Base-by-base conservation (phyloP, 2,797 vertebrate genomes). In the Rhadinocentrus ornatus region DNA sequence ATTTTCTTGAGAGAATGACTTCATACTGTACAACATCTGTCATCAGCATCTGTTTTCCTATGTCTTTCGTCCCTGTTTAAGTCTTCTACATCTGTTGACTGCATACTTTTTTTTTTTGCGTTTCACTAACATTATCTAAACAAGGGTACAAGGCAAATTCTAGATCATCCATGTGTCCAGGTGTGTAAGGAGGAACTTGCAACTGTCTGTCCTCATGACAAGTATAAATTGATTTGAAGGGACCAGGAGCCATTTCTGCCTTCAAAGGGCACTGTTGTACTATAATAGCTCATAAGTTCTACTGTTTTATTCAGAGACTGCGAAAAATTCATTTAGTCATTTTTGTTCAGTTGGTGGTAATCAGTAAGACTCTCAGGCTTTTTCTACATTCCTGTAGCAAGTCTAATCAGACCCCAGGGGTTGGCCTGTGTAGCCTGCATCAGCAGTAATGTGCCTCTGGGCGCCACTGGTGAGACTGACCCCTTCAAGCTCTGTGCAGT, bases 151-250 rank as follows among this genome's bases (percentile, higher is more conserved):
- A 62, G 50, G 56, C 39, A 54, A 12, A 50, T 73, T 76, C 31
- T 71, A 34, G 57, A 73, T 78, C 63, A 68, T 53, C 66, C 24
- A 20, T 64, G 68, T 68, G 60, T 86, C 60, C n/a, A 37, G 53
- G 71, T 60, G 22, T 78, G 55, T 82, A 35, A 87, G 88, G 83
- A 63, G 58, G 64, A 66, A 83, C 90, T 65, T 86, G 89, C 81
- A 76, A 68, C 24, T 10, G 6, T 61, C 44, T 50, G 80, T 84
- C 78, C 86, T 85, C 22, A 13, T 12, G 71, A 82, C 75, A 55
- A 58, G 56, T 65, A 29, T 89, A 90, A 91, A 89, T 89, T 77
- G 80, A 82, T 82, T 80, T 84, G 83, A 76, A 82, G 85, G 86
- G 82, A 77, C 61, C 31, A 12, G 58, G 65, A 69, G 73, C 16